A percentile compares a stretch with the other conserved stretches of the same genome.
Conservation (phyloP, 2,888 invertebrate species). For the Phlogophora meticulosa region DNA sequence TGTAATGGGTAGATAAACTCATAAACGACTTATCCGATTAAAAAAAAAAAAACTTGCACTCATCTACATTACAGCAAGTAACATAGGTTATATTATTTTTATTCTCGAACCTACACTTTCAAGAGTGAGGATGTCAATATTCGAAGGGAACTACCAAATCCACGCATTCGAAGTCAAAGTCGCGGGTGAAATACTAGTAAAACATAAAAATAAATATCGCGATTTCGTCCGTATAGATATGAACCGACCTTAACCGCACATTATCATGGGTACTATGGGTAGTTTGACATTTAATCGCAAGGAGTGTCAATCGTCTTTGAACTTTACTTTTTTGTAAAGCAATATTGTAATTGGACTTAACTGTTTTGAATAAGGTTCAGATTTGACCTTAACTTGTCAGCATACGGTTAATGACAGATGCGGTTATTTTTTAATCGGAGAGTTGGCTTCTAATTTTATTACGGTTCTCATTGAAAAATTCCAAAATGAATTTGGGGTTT, state of each 20-base stretch:
- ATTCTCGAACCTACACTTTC: no score
- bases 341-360: slow-evolving; percentile 63
- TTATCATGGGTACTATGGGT: slow-evolving; percentile 39
- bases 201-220: neutral
- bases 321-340: slow-evolving; percentile 70
- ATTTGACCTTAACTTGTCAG: slow-evolving; percentile 54
- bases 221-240: slow-evolving; percentile 20
- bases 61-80: no score
- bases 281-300: slow-evolving; percentile 63
- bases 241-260: slow-evolving; percentile 53
- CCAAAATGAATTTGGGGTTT: neutral
- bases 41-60: no score
- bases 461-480: neutral
- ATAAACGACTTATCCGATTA: no score
- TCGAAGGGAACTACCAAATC: no score
- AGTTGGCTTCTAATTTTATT: slow-evolving; percentile 28
- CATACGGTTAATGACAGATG: slow-evolving; percentile 6
- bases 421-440: slow-evolving; percentile 27
- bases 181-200: no score
- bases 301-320: slow-evolving; percentile 71
- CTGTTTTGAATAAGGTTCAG: slow-evolving; percentile 57
- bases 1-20: no score
- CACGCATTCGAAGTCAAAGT: no score
- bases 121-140: no score
- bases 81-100: no score